Conservation (phyloP, 2,888 invertebrate genomes). For the Tetrapedia diversipes region DNA sequence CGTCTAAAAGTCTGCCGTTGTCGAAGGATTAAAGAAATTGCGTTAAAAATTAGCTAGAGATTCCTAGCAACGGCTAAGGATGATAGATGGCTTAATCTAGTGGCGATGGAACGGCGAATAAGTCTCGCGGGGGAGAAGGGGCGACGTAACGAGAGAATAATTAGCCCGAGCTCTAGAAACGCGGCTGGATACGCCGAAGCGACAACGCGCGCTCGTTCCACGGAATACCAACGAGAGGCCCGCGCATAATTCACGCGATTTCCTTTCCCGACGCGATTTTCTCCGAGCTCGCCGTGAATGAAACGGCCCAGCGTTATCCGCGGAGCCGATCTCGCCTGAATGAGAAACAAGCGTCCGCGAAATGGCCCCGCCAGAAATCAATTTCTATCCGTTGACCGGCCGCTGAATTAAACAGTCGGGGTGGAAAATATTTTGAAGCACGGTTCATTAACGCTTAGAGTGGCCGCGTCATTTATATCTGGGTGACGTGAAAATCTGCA, state of each 20-base stretch:
- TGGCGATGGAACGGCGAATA: background rate
- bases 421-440: too few relatives aligned
- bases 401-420: background rate
- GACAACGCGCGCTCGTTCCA: background rate
- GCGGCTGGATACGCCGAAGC: conserved; percentile 7
- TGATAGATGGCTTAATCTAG: background rate
- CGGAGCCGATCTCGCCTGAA: conserved; percentile 19
- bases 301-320: conserved; percentile 28
- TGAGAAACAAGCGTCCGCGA: conserved; percentile 4
- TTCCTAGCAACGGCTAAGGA: background rate
- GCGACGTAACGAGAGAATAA: conserved; percentile 19
- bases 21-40: too few relatives aligned
- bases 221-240: conserved; percentile 19
- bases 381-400: conserved; percentile 2
- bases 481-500: too few relatives aligned
- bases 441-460: too few relatives aligned
- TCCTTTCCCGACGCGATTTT: conserved; percentile 47
- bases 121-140: background rate
- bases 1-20: too few relatives aligned
- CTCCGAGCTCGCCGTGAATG: conserved; percentile 28
- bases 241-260: conserved; percentile 52
- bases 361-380: conserved; percentile 3
- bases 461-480: too few relatives aligned
- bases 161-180: conserved; percentile 30
- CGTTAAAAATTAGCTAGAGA: too few relatives aligned